Conservation (phyloP, 2,113 vertebrate species). For the Hippoglossus stenolepis region DNA sequence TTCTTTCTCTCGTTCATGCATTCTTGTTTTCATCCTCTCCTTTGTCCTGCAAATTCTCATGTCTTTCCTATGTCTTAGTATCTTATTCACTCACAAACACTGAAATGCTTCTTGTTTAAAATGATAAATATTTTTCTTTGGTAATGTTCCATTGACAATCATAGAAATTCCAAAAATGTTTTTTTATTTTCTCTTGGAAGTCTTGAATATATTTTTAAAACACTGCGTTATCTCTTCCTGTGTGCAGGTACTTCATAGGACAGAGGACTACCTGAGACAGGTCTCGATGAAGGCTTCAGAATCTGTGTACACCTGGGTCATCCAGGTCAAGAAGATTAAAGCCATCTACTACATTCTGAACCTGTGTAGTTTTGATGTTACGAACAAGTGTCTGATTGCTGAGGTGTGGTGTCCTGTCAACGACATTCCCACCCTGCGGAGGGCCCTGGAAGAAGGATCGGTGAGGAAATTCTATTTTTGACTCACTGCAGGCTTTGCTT, state of each 20-base stretch:
- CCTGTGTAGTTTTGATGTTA: slow-evolving; percentile 97
- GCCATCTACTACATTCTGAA: slow-evolving; percentile 98
- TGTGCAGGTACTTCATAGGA: slow-evolving; percentile 91
- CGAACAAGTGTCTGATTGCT: slow-evolving; percentile 97
- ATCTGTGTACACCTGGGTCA: slow-evolving; percentile 88
- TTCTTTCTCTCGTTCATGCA: slow-evolving; percentile 1
- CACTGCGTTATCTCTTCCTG: background rate
- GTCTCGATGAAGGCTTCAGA: slow-evolving; percentile 93
- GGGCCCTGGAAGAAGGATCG: slow-evolving; percentile 92
- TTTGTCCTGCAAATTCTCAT: background rate
- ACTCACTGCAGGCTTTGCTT: slow-evolving; percentile 6
- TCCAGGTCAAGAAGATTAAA: slow-evolving; percentile 99
- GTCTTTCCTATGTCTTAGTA: background rate
- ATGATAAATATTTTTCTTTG: background rate
- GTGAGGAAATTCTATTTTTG: slow-evolving; percentile 80
- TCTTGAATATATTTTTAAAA: background rate
- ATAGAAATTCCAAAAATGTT: too few species aligned
- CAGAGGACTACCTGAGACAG: slow-evolving; percentile 94
- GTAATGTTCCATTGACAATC: background rate
- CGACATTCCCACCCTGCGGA: slow-evolving; percentile 87
- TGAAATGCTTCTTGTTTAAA: background rate
- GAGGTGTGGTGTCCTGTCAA: slow-evolving; percentile 96
- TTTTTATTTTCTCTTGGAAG: background rate
- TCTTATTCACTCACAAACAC: background rate
- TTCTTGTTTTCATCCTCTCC: background rate